These are phyloP conservation scores for Onychorhynchus coronatus DNA, from an alignment of 2,113 vertebrate genomes.

Conservation along the genomic window DNA sequence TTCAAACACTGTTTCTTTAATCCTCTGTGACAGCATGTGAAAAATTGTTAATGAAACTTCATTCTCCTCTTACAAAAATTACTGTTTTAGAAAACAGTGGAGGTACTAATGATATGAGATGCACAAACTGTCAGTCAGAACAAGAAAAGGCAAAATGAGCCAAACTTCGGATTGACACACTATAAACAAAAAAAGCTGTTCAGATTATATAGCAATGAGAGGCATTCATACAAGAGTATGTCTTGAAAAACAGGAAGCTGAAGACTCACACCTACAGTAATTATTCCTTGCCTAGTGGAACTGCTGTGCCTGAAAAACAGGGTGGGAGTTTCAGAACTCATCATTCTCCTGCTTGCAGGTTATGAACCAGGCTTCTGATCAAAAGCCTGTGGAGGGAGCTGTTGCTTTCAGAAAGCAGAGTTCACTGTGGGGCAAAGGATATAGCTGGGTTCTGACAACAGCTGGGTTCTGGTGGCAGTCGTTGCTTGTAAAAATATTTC, in stretches of 20 bases:
- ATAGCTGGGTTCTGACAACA: not conserved
- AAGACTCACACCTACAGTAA: not conserved
- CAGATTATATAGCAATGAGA: not conserved
- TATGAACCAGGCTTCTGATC: not conserved
- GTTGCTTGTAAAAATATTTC: not conserved
- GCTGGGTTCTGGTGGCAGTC: not conserved
- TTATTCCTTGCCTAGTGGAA: not conserved
- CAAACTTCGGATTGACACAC: not conserved
- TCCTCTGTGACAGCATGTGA: not conserved
- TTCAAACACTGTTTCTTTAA: not conserved
- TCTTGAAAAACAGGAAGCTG: not conserved
- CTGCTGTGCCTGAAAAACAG: not conserved
- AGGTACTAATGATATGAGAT: not conserved
- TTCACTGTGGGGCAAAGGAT: not conserved
- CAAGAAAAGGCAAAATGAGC: not conserved
- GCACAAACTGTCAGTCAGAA: not conserved
- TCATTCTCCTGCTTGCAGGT: not conserved
- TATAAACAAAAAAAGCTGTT: constrained; percentile 6
- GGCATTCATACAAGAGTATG: not conserved
- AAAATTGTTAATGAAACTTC: not conserved
- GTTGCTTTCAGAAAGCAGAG: not conserved
- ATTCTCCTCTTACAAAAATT: not conserved
- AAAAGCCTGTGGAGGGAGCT: not conserved
- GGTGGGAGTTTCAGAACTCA: not conserved
- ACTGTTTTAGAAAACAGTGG: not conserved